Evolutionary conservation across 2,888 invertebrate species (phyloP).

Genomic region (Lepidochitona cinerea): DNA sequence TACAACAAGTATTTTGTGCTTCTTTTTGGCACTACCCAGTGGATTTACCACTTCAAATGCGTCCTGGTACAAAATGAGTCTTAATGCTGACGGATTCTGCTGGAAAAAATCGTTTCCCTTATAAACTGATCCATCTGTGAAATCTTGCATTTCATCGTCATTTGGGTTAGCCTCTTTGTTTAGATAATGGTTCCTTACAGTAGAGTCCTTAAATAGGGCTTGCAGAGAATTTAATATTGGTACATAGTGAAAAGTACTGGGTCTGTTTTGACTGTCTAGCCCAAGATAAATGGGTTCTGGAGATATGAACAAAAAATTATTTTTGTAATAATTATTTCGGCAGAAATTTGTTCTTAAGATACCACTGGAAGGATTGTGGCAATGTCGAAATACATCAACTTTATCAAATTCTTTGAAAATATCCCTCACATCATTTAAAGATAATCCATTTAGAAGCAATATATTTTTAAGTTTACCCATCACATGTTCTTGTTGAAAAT

Average conservation of each 20-base stretch:
- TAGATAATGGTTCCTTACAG: neutral
- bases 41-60: too few relatives aligned
- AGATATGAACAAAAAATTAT: conserved; percentile 2
- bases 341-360: neutral
- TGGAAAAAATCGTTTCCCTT: neutral
- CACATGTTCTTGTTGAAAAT: neutral
- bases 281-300: conserved; percentile 9
- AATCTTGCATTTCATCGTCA: neutral
- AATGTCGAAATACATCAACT: neutral
- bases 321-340: conserved; percentile 9
- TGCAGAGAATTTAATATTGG: neutral
- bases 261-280: neutral
- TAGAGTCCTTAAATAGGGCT: neutral
- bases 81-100: neutral
- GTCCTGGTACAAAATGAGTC: neutral
- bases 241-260: conserved; percentile 5
- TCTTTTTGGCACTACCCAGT: too few relatives aligned
- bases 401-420: neutral
- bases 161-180: neutral
- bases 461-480: neutral
- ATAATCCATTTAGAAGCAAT: neutral
- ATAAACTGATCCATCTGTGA: neutral
- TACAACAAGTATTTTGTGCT: neutral
- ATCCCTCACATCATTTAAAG: neutral
- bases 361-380: neutral